Evolutionary conservation across 2,888 invertebrate species (phyloP), one percentile per base, ranked within the genome.

Genomic region (Himalopsyche kuldschensis): DNA sequence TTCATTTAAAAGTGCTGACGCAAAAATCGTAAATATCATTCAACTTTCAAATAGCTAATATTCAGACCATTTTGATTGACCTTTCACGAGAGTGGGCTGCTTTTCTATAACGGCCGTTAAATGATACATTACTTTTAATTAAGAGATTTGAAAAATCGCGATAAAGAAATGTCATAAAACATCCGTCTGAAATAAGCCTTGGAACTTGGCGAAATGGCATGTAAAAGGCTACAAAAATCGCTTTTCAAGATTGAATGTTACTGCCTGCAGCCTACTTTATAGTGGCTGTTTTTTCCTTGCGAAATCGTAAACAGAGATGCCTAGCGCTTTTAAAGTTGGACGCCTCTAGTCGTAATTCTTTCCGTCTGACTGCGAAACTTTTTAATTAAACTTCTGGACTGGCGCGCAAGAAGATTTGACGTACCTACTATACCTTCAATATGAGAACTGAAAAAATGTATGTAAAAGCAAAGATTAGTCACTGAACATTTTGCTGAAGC

Each of bases 311-410:
- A 69, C 69, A 69, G 27, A 15, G 69, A 69, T 27, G 69, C 69
- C 63, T 69, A 69, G 69, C 27, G 69, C 69, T 69, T 69, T 69
- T 69, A 69, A 69, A 69, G 69, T 69, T 69, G 69, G 69, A 69
- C 69, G 69, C 69, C 27, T 69, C 69, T 69, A 69, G 69, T 69
- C 69, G 69, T 69, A 69, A 69, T 69, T 69, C 69, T 69, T 69
- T 69, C 69, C 69, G 69, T 69, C 69, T 69, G 69, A 69, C 69
- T 82, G 84, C 79, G 32, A 80, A 84, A 84, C 84, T 84, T 84
- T 84, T 82, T 82, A 84, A 84, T 84, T 84, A 84, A 84, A 84
- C 84, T 84, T 84, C 69, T 69, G 69, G 69, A 69, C 69, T 69
- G 69, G 69, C 69, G 69, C 69, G 69, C 69, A 69, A 69, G 69